Evolutionary conservation across 2,113 vertebrate species (phyloP).

Genomic region (Halichoerus grypus): DNA sequence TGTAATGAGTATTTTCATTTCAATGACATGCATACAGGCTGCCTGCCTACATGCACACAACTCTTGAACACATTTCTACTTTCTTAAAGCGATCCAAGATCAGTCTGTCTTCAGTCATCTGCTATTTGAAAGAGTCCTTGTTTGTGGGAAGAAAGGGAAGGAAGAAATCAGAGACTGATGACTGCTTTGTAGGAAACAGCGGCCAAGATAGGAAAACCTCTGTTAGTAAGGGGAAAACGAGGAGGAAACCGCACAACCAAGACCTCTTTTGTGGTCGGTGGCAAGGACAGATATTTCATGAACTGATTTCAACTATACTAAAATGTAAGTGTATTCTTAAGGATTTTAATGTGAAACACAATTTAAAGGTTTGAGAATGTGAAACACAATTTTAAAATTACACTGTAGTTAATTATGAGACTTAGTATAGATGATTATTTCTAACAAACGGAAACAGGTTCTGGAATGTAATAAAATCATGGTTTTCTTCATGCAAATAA

Average conservation of each 20-base stretch:
- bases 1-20: constrained; percentile 60
- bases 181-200: constrained; percentile 71
- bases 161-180: constrained; percentile 71
- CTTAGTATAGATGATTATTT: constrained; percentile 51
- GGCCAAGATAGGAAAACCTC: constrained; percentile 81
- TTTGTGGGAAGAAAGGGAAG: constrained; percentile 76
- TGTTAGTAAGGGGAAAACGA: neutral
- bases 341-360: constrained; percentile 5
- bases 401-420: constrained; percentile 33
- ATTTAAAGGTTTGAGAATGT: constrained; percentile 49
- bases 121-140: constrained; percentile 66
- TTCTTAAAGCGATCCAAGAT: constrained; percentile 56
- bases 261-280: constrained; percentile 73
- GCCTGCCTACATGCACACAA: constrained; percentile 2
- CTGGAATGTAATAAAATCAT: constrained; percentile 42
- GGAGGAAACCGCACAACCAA: constrained; percentile 76
- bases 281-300: constrained; percentile 49
- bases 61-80: constrained; percentile 67
- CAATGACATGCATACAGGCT: constrained; percentile 18
- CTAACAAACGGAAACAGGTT: constrained; percentile 64
- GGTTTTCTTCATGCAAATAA: constrained; percentile 62
- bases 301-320: constrained; percentile 63
- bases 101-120: constrained; percentile 52
- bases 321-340: constrained; percentile 63
- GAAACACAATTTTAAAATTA: constrained; percentile 63